These are phyloP conservation scores for Abramis brama DNA, from an alignment of 2,113 vertebrate species.

Conservation along the genomic window DNA sequence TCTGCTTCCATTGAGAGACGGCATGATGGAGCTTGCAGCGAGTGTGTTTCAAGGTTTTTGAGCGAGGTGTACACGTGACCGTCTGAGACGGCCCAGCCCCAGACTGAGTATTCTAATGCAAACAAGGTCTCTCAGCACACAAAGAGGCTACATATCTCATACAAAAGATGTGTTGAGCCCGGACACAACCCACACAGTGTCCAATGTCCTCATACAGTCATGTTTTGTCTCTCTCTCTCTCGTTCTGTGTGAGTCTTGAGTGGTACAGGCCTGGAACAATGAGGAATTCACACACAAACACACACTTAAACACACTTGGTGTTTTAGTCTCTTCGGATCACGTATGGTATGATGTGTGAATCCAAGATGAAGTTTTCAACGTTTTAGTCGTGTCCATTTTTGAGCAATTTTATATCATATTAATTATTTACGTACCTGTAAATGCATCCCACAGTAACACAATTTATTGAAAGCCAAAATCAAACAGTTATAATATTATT, in stretches of 20 bases:
- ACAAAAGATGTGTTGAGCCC: conserved; percentile 75
- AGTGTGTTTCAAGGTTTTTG: conserved; percentile 36
- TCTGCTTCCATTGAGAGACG: conserved; percentile 19
- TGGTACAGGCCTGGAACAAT: conserved; percentile 40
- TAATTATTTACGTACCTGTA: not conserved
- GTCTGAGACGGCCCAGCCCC: conserved; percentile 70
- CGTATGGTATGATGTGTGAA: not conserved
- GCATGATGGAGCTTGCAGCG: conserved; percentile 26
- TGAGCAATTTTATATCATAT: not conserved
- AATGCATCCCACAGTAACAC: not conserved
- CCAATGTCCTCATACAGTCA: conserved; percentile 69
- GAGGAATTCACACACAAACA: conserved; percentile 45
- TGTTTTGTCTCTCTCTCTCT: conserved; percentile 61
- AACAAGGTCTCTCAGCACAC: conserved; percentile 73
- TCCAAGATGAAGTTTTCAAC: not conserved
- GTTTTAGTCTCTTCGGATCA: not conserved
- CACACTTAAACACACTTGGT: conserved; percentile 14
- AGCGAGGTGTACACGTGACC: conserved; percentile 70
- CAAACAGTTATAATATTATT: not conserved
- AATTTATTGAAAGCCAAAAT: not conserved
- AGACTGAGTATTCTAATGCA: conserved; percentile 82
- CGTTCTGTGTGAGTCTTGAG: conserved; percentile 39
- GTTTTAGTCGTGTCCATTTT: not conserved
- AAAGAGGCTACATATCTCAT: conserved; percentile 74
- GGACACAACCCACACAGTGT: conserved; percentile 73